These are phyloP conservation scores for Oostethus manadensis DNA, from an alignment of 2,113 vertebrate species.

Conservation along the genomic window DNA sequence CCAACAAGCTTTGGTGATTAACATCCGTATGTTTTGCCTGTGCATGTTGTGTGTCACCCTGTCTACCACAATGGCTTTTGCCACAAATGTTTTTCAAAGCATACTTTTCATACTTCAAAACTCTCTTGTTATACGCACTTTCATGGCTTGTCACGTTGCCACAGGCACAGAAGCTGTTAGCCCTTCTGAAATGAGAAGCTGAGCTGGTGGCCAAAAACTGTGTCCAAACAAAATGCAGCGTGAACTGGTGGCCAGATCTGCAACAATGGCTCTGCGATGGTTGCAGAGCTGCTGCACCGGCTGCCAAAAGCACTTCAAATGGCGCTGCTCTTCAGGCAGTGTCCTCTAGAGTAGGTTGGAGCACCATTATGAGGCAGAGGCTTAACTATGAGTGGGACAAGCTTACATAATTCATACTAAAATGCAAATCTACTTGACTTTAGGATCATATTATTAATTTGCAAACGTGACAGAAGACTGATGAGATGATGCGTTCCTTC, in stretches of 20 bases:
- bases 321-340: slow-evolving; percentile 46
- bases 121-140: slow-evolving; percentile 21
- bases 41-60: slow-evolving; percentile 2
- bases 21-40: too few species aligned
- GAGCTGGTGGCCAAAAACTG: slow-evolving; percentile 11
- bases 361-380: slow-evolving; percentile 50
- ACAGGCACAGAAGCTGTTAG: slow-evolving; percentile 27
- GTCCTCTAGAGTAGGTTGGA: slow-evolving; percentile 52
- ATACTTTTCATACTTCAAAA: slow-evolving; percentile 15
- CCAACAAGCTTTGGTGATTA: too few species aligned
- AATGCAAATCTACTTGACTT: slow-evolving; percentile 52
- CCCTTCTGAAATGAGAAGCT: slow-evolving; percentile 51
- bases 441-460: slow-evolving; percentile 40
- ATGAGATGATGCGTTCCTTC: slow-evolving; percentile 30
- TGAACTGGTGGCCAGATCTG: slow-evolving; percentile 46
- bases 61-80: not conserved
- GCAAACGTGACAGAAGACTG: slow-evolving; percentile 32
- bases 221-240: slow-evolving; percentile 51
- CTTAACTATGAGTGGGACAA: slow-evolving; percentile 50
- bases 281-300: slow-evolving; percentile 34
- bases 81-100: slow-evolving; percentile 3
- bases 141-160: slow-evolving; percentile 30
- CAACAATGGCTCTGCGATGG: slow-evolving; percentile 47
- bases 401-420: slow-evolving; percentile 47
- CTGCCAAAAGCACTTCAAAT: slow-evolving; percentile 62